Evolutionary conservation across 92 coral and sea anemone species (phyloP).

Genomic region (Pocillopora meandrina): DNA sequence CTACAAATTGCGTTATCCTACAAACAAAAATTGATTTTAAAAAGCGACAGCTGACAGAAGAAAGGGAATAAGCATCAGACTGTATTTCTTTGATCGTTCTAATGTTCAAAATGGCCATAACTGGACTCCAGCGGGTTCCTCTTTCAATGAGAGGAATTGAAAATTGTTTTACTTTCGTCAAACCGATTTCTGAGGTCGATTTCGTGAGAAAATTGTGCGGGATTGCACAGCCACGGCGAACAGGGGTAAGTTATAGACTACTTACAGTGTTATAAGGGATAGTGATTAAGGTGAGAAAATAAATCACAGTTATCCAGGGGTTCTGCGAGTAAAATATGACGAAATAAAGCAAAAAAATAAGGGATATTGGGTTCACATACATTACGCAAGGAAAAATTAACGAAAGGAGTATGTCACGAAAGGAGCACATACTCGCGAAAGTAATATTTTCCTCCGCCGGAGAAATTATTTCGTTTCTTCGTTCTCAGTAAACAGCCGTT

Average conservation of each 20-base stretch:
- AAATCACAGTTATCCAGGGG: background rate
- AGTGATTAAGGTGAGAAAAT: no score
- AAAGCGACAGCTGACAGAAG: background rate
- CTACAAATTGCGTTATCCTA: conserved; percentile 36
- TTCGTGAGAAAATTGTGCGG: conserved; percentile 1
- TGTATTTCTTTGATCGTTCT: background rate
- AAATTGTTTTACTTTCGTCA: conserved; percentile 5
- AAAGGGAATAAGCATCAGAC: background rate
- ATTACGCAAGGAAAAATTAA: no score
- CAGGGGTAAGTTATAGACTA: conserved; percentile 14
- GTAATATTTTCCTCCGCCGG: no score
- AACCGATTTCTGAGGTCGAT: conserved; percentile 1
- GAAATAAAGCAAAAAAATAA: no score
- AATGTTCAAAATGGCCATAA: conserved; percentile 29
- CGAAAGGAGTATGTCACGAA: no score
- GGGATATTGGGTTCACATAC: no score
- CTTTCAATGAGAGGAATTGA: conserved; percentile 11
- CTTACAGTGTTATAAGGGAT: no score
- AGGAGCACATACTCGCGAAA: no score
- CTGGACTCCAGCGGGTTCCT: conserved; percentile 24
- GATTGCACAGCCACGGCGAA: conserved; percentile 20
- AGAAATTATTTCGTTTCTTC: no score
- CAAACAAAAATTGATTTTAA: background rate
- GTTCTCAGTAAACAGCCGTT: no score
- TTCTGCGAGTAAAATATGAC: no score